Percentiles rank a stretch among this genome's conserved stretches.
Conservation (phyloP, 1,140 invertebrate species). For the Scaptodrosophila lebanonensis region DNA sequence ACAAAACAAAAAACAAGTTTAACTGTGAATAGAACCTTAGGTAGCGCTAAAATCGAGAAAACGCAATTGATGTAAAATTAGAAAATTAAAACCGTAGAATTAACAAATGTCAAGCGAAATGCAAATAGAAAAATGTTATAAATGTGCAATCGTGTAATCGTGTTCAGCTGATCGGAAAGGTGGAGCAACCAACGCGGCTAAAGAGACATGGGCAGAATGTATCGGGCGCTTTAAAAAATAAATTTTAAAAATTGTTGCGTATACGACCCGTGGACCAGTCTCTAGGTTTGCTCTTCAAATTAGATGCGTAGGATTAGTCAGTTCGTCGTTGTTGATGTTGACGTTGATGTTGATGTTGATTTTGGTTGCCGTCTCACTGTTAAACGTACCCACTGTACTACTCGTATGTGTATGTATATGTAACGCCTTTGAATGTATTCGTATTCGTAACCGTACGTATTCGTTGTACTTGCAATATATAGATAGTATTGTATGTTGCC, state of each 20-base stretch:
- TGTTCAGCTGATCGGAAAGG: background rate
- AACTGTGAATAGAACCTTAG: slow-evolving; percentile 40
- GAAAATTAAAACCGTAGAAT: slow-evolving; percentile 11
- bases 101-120: background rate
- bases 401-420: slow-evolving; percentile 26
- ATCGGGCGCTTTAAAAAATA: too few relatives aligned
- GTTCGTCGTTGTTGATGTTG: slow-evolving; percentile 17
- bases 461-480: slow-evolving; percentile 18
- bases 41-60: slow-evolving; percentile 22
- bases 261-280: slow-evolving; percentile 34
- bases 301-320: background rate
- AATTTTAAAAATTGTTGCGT: too few relatives aligned
- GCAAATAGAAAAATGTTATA: background rate
- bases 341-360: background rate
- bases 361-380: slow-evolving; percentile 21
- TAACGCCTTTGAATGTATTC: slow-evolving; percentile 38
- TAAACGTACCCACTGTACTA: slow-evolving; percentile 26
- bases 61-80: slow-evolving; percentile 31
- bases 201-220: too few relatives aligned
- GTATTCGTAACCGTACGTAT: slow-evolving; percentile 7
- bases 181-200: too few relatives aligned
- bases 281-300: background rate
- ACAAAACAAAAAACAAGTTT: background rate
- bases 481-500: slow-evolving; percentile 20
- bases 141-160: too few relatives aligned